Base-by-base conservation (phyloP, 2,797 vertebrate species). In the Gambusia yucatana region DNA sequence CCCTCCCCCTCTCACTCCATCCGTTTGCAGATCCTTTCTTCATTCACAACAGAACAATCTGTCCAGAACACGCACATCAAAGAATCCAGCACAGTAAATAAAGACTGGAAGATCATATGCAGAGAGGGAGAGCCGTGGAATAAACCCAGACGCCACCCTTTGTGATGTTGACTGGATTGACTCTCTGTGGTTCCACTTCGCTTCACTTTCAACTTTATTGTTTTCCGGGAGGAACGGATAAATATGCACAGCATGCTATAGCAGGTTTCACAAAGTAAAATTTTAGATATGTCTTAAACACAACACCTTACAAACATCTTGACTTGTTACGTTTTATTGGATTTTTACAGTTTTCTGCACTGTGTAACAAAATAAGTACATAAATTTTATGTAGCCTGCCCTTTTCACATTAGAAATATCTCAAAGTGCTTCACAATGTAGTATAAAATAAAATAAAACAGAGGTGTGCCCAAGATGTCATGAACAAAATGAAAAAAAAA, bases 51-150 rank as follows among this genome's bases (percentile, higher is more conserved):
- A 77, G 88, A 89, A 88, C 84, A 84, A 77, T 44, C 28, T 77
- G 88, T 88, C 78, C 90, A 77, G 77, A 83, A 87, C 86, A 87
- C 78, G 43, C 81, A 84, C 82, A 85, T 83, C 85, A 92, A 88
- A 88, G 46, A 25, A 50, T 11, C n/a, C 57, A 22, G 70, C 28
- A 75, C 72, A 82, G 78, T 78, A 81, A 87, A 88, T 86, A 85
- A 86, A 90, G 57, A 41, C 78, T 28, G 72, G 69, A 46, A 33
- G 67, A 46, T 80, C 63, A 48, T 75, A 44, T 78, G 59, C 46
- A 72, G 81, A 6, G 50, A 76, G 76, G 77, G 50, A 74, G 67
- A 72, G 70, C 55, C n/a, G 30, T 20, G 55, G 43, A 48, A 77
- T 71, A 72, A 80, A 46, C 50, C 36, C 61, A 39, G 72, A 44